Base-by-base conservation (phyloP, 1,140 invertebrate genomes). In the Orussus abietinus region DNA sequence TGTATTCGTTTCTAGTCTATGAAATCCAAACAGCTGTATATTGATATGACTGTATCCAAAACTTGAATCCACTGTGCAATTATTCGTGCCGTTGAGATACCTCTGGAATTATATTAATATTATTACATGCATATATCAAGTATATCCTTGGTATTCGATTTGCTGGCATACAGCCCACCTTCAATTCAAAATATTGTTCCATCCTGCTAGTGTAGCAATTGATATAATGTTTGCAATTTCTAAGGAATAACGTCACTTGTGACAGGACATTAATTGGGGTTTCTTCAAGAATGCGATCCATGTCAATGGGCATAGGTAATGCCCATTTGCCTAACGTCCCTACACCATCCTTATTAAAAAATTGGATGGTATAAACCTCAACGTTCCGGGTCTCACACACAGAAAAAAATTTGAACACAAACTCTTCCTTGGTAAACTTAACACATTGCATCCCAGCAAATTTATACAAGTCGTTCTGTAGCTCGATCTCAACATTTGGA, bases 241-340 rank as follows among this genome's bases (percentile, higher is more conserved):
- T 50, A 22, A 56, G 1, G 25, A 63, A 63, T 5, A 18, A 5
- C 10, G 17, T 38, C 15, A 59, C 1, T 18, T 47, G 33, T 15
- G 25, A 34, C 10, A 43, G 3, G 1, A 42, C 5, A 2, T 43
- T n/a, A 2, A 60, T 36, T 3, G 58, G 38, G 13, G 15, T 49
- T 19, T 53, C 21, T 1, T 18, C 1, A 1, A 46, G 21, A 32
- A 59, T 31, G 0, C 44, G 1, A 6, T 51, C 29, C 20, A 59
- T 38, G 18, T 57, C 37, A 9, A 57, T 21, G 4, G 46, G 48
- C 30, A 50, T 42, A 3, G 60, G 60, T 52, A 63, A 53, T 5
- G 51, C 5, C 54, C 57, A 63, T 33, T 58, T 61, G 20, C 59
- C 59, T 7, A 63, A 13, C 4, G 5, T 11, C 9, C 10, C 13